These are phyloP conservation scores for Gymnoscopelus microlampas DNA, from an alignment of 2,797 vertebrate species.

Conservation along the genomic window DNA sequence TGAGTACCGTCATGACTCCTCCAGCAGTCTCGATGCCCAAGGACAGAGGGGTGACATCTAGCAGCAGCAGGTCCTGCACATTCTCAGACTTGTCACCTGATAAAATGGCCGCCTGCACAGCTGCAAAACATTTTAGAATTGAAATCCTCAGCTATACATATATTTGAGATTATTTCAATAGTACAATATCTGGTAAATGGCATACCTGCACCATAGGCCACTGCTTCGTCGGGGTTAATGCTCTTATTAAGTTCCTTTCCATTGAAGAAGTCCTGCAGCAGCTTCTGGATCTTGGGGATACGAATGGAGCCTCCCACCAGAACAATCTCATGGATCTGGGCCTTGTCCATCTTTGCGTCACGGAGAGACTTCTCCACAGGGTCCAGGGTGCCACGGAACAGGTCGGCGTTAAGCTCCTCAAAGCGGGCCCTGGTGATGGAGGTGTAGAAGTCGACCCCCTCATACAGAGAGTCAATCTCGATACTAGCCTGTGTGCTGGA, in stretches of 20 bases:
- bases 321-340: constrained; percentile 90
- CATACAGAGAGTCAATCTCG: constrained; percentile 93
- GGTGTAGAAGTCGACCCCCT: constrained; percentile 95
- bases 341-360: constrained; percentile 93
- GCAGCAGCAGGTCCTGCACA: constrained; percentile 88
- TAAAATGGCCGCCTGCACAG: constrained; percentile 93
- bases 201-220: constrained; percentile 94
- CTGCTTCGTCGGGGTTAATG: constrained; percentile 95
- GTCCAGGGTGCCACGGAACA: constrained; percentile 92
- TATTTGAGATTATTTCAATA: not conserved
- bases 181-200: not conserved
- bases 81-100: constrained; percentile 93
- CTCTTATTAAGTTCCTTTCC: constrained; percentile 98
- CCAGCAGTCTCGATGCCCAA: constrained; percentile 89
- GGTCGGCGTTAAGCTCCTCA: constrained; percentile 91
- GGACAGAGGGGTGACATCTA: constrained; percentile 88
- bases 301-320: constrained; percentile 93
- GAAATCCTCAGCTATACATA: not conserved
- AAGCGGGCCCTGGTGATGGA: constrained; percentile 94
- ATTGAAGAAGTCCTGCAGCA: constrained; percentile 94
- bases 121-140: constrained; percentile 60
- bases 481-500: constrained; percentile 94
- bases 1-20: constrained; percentile 88
- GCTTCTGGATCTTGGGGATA: constrained; percentile 95
- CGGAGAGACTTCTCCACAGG: constrained; percentile 92